A percentile compares a stretch with the other conserved stretches of the same genome.
These are phyloP conservation scores for Osmerus eperlanus DNA, from an alignment of 2,113 vertebrate genomes.

Conservation along the genomic window DNA sequence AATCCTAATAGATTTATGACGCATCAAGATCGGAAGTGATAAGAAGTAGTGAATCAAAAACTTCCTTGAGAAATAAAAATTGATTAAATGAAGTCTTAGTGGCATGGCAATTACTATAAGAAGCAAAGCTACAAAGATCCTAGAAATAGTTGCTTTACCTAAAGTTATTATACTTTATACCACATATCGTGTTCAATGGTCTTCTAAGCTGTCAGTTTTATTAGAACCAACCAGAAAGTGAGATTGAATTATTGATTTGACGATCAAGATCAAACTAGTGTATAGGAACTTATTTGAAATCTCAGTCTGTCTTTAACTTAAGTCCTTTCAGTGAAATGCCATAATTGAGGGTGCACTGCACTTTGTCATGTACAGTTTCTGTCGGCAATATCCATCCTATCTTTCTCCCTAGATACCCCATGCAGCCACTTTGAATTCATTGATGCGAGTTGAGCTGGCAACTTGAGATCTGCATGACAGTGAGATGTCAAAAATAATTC, in stretches of 20 bases:
- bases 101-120: not conserved
- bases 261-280: no score
- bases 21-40: not conserved
- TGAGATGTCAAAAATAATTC: slow-evolving; percentile 16
- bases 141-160: not conserved
- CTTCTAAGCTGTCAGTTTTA: no score
- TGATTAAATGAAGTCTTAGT: not conserved
- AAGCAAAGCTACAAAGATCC: not conserved
- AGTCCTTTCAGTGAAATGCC: not conserved
- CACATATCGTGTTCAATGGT: no score
- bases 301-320: no score
- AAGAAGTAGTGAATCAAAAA: no score
- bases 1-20: not conserved
- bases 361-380: not conserved
- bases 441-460: slow-evolving; percentile 16
- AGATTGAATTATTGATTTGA: no score
- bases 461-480: slow-evolving; percentile 1
- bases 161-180: not conserved
- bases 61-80: not conserved
- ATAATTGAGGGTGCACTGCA: not conserved
- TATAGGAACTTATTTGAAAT: no score
- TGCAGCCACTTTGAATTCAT: not conserved
- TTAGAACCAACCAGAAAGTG: no score
- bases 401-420: slow-evolving; percentile 1
- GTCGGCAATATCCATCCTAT: not conserved